Evolutionary conservation across 2,113 vertebrate genomes (phyloP), one percentile per base, ranked within the genome.

Genomic region (Vidua macroura): DNA sequence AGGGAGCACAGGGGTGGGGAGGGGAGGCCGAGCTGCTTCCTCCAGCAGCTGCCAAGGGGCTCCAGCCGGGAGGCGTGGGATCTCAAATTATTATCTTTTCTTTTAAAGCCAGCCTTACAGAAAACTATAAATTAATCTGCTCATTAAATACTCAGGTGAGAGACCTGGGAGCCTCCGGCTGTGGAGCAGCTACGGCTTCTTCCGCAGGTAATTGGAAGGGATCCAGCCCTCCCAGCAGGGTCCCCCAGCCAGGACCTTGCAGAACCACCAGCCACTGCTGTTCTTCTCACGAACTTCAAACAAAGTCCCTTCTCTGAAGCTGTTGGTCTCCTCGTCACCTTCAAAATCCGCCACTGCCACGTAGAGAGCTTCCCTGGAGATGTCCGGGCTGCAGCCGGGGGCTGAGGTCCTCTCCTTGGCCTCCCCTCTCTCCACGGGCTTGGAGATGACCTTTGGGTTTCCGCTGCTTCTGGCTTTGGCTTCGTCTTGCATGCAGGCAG

Each of bases 241-340:
- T 20, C 97, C 98, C 48, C 98, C 98, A 1, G 98, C 97, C 56
- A 99, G 96, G 20, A 98, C 98, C 96, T 99, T 99, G 98, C 99
- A 99, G 97, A 99, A 99, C 99, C 99, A 99, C 99, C 99, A 99
- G 85, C 99, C 99, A 0, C 98, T 99, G 98, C 96, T 98, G 93
- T 98, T 99, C 96, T 98, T 99, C 77, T 99, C 99, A 7, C 98
- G 96, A 76, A 99, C 99, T 95, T 99, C 98, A 49, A 99, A 99
- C 89, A 99, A 97, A 1, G 99, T 98, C 41, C 99, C 99, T 94
- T 99, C 98, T 96, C 99, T 99, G 97, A 99, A 99, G 96, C 98
- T 96, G 86, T 98, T 97, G 19, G 99, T 98, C 60, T 99, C 99
- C 31, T 99, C 99, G 2, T 99, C 99, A 0, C 99, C 99, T 77